These are phyloP conservation scores for Terrapene triunguis DNA, from an alignment of 2,113 vertebrate genomes.

Conservation along the genomic window DNA sequence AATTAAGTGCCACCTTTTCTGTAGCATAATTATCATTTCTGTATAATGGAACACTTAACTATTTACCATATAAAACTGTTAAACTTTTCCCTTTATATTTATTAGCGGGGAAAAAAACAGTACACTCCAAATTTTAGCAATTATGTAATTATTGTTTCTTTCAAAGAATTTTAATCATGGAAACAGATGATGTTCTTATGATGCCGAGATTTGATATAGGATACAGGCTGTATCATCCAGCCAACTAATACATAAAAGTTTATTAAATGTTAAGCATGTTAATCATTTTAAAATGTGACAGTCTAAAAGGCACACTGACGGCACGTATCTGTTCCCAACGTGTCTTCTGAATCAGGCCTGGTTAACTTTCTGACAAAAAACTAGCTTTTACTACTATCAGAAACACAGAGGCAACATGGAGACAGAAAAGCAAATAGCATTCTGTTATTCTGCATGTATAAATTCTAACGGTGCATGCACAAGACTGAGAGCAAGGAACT, in stretches of 20 bases:
- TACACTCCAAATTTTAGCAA: neutral
- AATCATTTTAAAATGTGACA: neutral
- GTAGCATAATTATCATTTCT: neutral
- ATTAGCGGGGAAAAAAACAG: neutral
- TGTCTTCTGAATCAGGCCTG: neutral
- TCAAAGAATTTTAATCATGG: neutral
- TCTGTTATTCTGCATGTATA: rapidly evolving
- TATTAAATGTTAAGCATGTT: neutral
- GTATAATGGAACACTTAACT: neutral
- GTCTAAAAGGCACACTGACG: neutral
- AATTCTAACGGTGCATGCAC: neutral
- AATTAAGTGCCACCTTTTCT: neutral
- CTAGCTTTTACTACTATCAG: neutral
- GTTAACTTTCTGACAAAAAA: neutral
- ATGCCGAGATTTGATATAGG: neutral
- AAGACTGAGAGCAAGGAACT: neutral
- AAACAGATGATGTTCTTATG: neutral
- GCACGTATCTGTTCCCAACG: neutral
- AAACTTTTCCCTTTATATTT: neutral
- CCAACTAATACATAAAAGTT: neutral
- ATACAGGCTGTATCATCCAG: neutral
- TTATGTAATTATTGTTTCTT: neutral
- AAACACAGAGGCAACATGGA: neutral
- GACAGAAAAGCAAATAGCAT: neutral
- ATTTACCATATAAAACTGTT: neutral